phyloP scores from a whole-genome alignment of 2,888 invertebrate species.

The Drosophila multiciliata region DNA sequence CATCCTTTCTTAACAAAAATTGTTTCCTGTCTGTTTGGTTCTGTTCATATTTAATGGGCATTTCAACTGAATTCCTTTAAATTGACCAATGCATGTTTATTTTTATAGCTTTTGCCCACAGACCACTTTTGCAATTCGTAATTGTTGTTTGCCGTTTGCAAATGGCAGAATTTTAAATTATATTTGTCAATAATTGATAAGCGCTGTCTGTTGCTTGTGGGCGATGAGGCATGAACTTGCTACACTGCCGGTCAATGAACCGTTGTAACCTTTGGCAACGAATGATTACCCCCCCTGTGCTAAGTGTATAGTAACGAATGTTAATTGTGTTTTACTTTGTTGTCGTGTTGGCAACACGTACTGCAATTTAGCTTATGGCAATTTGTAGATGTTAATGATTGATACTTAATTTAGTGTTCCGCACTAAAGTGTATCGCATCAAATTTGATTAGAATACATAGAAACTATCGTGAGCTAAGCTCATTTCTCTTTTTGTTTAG shows the following conservation, averaged over 20 bases:
- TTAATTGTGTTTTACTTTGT: not conserved
- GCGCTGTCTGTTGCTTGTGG: not conserved
- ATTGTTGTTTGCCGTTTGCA: constrained; percentile 26
- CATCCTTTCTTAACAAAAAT: not conserved
- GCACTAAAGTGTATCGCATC: not conserved
- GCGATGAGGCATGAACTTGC: constrained; percentile 14
- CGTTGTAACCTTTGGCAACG: constrained; percentile 66
- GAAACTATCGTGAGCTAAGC: not conserved
- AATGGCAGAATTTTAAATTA: constrained; percentile 26
- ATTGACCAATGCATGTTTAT: constrained; percentile 37
- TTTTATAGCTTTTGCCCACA: not conserved
- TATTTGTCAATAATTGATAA: constrained; percentile 49
- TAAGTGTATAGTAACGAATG: constrained; percentile 1
- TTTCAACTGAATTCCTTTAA: constrained; percentile 26
- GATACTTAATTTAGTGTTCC: constrained; percentile 24
- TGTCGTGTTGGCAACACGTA: constrained; percentile 20
- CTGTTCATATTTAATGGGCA: not conserved
- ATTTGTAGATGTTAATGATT: constrained; percentile 60
- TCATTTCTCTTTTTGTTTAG: not conserved
- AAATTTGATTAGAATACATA: not conserved
- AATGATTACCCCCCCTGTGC: constrained; percentile 38
- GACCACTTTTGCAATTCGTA: constrained; percentile 4
- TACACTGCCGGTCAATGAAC: constrained; percentile 73
- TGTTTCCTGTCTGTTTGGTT: not conserved
- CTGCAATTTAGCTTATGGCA: constrained; percentile 57